Base-by-base conservation (phyloP, 1,140 invertebrate species). In the Potamilus streckersoni region DNA sequence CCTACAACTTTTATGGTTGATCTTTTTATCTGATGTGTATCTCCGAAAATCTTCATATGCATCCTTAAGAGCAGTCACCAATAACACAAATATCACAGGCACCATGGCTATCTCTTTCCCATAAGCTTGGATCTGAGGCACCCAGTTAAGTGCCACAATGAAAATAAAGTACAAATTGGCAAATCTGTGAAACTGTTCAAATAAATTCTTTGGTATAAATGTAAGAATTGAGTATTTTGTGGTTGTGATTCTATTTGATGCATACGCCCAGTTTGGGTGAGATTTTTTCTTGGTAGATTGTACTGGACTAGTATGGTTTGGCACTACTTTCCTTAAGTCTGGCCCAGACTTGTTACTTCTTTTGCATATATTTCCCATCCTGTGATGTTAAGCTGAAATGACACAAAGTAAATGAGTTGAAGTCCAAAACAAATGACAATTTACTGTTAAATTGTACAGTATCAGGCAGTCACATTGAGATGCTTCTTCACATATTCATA, bases 111-210 rank as follows among this genome's bases (percentile, higher is more conserved):
- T 93, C 91, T 98, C 97, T 89, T 97, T 98, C 76, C 96, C 97
- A 91, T 98, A 98, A 1, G 97, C 97, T 90, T 96, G 96, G 58
- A 89, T 84, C 17, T 93, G 93, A 8, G 96, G 96, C 83, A 98
- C 93, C 95, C 96, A 98, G 91, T 99, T 98, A 63, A 90, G 81
- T n/a, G 98, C 91, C 72, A 98, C 96, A 83, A 99, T 98, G 87
- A 97, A 96, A 85, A 99, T 94, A 91, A 99, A 99, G 91, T 99
- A 99, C 78, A 99, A 92, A 92, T 99, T 99, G 60, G 98, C 98
- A 86, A 98, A 96, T 74, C 97, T 93, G 90, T 97, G 96, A 91
- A 99, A 99, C 90, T 99, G 98, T 91, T 99, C 98, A 88, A 99
- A 93, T 31, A 99, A 90, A 91, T 99, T 99, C 88, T 98, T 97